Conservation (phyloP, 2,888 invertebrate species). For the Drosophila setosimentum region DNA sequence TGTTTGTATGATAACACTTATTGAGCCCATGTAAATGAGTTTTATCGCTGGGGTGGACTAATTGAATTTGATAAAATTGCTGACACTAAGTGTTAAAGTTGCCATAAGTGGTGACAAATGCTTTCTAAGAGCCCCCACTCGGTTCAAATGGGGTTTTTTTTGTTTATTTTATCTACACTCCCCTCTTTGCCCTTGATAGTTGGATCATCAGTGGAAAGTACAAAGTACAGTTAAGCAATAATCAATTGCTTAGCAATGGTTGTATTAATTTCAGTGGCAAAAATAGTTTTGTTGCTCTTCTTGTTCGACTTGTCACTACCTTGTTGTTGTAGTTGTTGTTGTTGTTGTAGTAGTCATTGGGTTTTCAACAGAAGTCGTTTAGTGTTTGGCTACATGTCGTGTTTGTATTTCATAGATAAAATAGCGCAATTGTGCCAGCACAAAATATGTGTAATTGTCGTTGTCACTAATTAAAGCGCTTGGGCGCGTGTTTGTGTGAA, state of each 20-base stretch:
- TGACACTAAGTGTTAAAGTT: conserved; percentile 55
- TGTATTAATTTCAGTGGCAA: conserved; percentile 61
- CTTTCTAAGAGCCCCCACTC: conserved; percentile 18
- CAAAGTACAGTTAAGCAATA: conserved; percentile 77
- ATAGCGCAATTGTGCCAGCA: conserved; percentile 64
- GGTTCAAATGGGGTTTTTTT: conserved; percentile 4
- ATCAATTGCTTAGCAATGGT: conserved; percentile 71
- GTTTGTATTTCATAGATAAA: conserved; percentile 71
- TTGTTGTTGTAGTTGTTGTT: conserved; percentile 32
- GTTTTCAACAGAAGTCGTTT: conserved; percentile 76
- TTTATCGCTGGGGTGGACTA: conserved; percentile 65
- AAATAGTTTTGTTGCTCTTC: conserved; percentile 43
- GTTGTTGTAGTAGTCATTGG: conserved; percentile 55
- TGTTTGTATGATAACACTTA: conserved; percentile 29
- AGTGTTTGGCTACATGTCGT: conserved; percentile 66
- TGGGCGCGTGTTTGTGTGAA: conserved; percentile 28
- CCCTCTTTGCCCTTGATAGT: conserved; percentile 14
- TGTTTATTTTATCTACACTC: conserved; percentile 25
- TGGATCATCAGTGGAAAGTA: conserved; percentile 63
- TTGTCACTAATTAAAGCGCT: conserved; percentile 80
- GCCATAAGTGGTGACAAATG: conserved; percentile 60
- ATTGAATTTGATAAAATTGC: conserved; percentile 76
- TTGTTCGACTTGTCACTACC: conserved; percentile 54
- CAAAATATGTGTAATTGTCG: conserved; percentile 80
- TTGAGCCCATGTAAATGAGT: conserved; percentile 71